Evolutionary conservation across 2,888 invertebrate species (phyloP), one percentile per base, ranked within the genome.

Genomic region (Pachymerium ferrugineum): DNA sequence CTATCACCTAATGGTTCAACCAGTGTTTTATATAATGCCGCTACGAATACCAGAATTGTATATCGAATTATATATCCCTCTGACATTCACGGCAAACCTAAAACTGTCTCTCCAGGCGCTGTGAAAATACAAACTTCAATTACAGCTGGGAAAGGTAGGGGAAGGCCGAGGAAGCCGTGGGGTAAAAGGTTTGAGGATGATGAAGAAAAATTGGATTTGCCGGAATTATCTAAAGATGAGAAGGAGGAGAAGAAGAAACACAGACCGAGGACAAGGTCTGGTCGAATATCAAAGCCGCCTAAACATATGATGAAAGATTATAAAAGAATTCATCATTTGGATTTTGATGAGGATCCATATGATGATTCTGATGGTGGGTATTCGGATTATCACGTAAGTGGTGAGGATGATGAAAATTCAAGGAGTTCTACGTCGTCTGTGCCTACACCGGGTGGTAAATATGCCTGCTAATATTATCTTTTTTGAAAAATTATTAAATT

Each of bases 291-390:
- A 0, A 84, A 87, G 73, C 87, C 87, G 0, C 87, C 88, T 0
- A 83, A 85, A 54, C 86, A 87, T 78, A 87, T 87, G 85, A 85
- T 87, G 19, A 85, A 86, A 76, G 87, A 87, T 79, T 87, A 87
- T 78, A 87, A 87, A 77, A 85, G 86, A 74, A 82, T 87, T 72
- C 86, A 86, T 78, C 85, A 85, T 74, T 78, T 85, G 54, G 86
- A 87, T 77, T 85, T 86, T 78, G 83, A 84, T 77, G 85, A 86
- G 76, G 86, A 86, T 14, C 83, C 83, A 74, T 81, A 85, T 75
- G 86, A 87, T 78, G 86, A 86, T 77, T 86, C 86, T 10, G 86
- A 87, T 79, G 86, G 86, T 14, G 86, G 86, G 8, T 87, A 87
- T 79, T 86, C 86, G 8, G 87, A 87, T 78, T 86, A 85, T 77